A percentile compares a stretch with the other conserved stretches of the same genome.
phyloP scores from a whole-genome alignment of 92 coral and sea anemone genomes.

The Epizoanthus scotinus region DNA sequence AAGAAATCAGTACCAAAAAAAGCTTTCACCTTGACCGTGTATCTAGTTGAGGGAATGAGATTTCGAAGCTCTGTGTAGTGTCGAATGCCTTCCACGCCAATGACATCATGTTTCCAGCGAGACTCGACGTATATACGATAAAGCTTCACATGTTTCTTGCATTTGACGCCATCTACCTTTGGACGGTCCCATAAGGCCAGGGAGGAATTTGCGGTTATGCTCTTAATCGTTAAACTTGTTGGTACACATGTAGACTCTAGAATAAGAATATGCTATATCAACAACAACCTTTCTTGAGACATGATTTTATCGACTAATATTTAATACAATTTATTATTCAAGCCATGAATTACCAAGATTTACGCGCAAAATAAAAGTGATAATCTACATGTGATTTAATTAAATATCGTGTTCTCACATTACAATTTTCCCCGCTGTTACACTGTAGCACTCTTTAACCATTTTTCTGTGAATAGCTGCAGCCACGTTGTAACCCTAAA shows the following conservation, averaged over 20 bases:
- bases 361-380: too few relatives aligned
- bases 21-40: not conserved
- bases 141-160: not conserved
- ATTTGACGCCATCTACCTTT: not conserved
- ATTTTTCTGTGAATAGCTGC: too few relatives aligned
- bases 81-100: not conserved
- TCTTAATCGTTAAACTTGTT: not conserved
- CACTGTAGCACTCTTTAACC: too few relatives aligned
- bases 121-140: not conserved
- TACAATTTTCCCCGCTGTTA: too few relatives aligned
- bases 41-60: not conserved
- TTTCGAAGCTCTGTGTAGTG: not conserved
- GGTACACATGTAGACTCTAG: constrained; percentile 1
- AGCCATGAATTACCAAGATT: too few relatives aligned
- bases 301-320: too few relatives aligned
- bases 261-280: not conserved
- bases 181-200: constrained; percentile 18
- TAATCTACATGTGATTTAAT: too few relatives aligned
- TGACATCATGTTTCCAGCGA: not conserved
- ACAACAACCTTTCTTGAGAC: not conserved
- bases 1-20: not conserved
- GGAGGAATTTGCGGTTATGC: not conserved
- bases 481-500: too few relatives aligned
- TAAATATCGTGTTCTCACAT: too few relatives aligned
- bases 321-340: too few relatives aligned